Conservation (phyloP, 2,888 invertebrate genomes). For the Torymus tubicola region DNA sequence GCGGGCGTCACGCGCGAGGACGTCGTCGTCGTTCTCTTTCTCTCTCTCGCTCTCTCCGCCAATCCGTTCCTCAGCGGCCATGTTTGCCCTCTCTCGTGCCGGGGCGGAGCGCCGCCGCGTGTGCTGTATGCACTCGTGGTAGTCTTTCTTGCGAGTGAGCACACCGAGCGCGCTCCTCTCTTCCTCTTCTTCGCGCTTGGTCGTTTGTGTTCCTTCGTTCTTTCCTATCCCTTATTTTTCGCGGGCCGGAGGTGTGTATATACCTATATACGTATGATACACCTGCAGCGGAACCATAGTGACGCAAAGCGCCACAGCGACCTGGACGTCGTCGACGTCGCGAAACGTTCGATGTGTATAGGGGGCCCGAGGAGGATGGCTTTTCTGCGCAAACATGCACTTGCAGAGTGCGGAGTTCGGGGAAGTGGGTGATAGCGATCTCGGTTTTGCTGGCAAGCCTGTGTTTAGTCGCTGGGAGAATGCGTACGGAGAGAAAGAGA, state of each 20-base stretch:
- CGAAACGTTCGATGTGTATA: background rate
- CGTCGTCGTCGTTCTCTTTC: conserved; percentile 70
- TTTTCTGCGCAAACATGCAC: background rate
- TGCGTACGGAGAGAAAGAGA: no score
- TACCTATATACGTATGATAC: no score
- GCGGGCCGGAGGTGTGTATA: no score
- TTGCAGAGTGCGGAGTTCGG: conserved; percentile 1
- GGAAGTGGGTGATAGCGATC: conserved; percentile 20
- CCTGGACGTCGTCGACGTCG: background rate
- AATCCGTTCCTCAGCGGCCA: conserved; percentile 82
- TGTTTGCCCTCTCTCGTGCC: conserved; percentile 78
- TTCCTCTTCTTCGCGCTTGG: conserved; percentile 22
- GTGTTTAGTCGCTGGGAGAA: no score
- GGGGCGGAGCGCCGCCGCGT: conserved; percentile 79
- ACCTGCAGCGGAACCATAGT: conserved; percentile 62
- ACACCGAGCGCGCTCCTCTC: background rate
- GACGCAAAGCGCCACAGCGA: conserved; percentile 60
- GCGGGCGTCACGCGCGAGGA: conserved; percentile 73
- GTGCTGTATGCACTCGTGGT: conserved; percentile 20
- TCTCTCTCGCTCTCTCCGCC: conserved; percentile 76
- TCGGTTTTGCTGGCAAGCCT: background rate
- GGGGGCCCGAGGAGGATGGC: background rate
- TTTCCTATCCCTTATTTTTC: conserved; percentile 40
- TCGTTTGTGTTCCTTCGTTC: conserved; percentile 45
- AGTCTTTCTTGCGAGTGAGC: conserved; percentile 1